Evolutionary conservation across 30 jellyfish, hydroid and myxozoan genomes (phyloP).

Genomic region (Hydra vulgaris): DNA sequence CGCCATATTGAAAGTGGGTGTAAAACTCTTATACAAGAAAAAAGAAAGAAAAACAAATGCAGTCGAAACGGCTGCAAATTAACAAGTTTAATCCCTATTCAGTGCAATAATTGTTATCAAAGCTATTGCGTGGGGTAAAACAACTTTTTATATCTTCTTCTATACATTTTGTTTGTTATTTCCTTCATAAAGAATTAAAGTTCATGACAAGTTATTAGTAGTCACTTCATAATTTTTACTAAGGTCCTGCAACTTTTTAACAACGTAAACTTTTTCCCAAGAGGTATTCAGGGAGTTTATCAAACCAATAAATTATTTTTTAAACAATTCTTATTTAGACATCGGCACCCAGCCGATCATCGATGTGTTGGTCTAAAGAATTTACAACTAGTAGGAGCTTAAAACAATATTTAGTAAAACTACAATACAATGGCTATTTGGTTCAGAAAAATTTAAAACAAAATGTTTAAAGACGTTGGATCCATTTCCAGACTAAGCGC

Average conservation of each 20-base stretch:
- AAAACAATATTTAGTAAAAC: too few species aligned
- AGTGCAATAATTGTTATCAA: conserved; percentile 7
- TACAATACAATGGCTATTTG: too few species aligned
- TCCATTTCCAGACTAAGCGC: too few species aligned
- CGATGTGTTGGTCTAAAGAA: neutral
- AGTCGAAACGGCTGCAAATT: conserved; percentile 1
- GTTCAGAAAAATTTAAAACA: too few species aligned
- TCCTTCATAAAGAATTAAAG: too few species aligned
- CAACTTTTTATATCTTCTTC: neutral
- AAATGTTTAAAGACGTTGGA: too few species aligned
- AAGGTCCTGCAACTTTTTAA: neutral
- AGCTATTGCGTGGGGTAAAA: conserved; percentile 16
- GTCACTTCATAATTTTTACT: too few species aligned
- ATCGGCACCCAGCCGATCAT: conserved; percentile 21
- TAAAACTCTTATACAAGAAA: neutral
- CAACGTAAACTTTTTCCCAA: neutral
- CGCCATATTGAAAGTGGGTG: conserved; percentile 14
- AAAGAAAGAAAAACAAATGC: conserved; percentile 14
- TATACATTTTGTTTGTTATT: neutral
- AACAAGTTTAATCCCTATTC: conserved; percentile 9
- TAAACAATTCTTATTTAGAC: conserved; percentile 6
- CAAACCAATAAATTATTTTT: neutral
- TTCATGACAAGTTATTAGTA: too few species aligned
- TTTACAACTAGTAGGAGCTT: neutral
- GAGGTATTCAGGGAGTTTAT: neutral